Base-by-base conservation (phyloP, 2,888 invertebrate genomes). In the Myopa tessellatipennis region DNA sequence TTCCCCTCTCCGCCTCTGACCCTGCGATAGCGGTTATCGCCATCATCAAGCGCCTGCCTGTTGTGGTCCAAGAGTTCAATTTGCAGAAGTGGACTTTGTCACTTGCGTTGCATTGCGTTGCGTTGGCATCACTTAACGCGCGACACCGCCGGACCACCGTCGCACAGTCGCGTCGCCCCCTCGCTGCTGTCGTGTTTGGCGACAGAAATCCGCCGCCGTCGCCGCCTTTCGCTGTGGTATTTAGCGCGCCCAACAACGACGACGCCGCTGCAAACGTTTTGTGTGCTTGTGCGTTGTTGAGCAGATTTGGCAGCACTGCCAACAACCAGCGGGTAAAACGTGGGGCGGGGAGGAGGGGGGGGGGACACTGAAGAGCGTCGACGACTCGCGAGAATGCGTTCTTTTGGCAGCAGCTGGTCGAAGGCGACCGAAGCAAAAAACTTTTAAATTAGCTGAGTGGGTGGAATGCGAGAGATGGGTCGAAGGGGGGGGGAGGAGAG, bases 11-110 rank as follows among this genome's bases (percentile, higher is more conserved):
- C 26, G 26, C 26, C 26, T 26, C 26, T 4, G 18, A 16, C 60
- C 38, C 0, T 18, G 26, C 18, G 40, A 60, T 36, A n/a, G 34
- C n/a, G 10, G 36, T 26, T 4, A 14, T 55, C 65, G 38, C 58
- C 67, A 52, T 18, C 55, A 4, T 6, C 16, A 14, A 65, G 38
- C 40, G 69, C 45, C 52, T 50, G 63, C 45, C n/a, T 40, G 58
- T n/a, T 67, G 55, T 68, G 68, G 74, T 75, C 68, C 75, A 75
- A 69, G 68, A 75, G 75, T 75, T 75, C 75, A 75, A 69, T 69
- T 75, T 68, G 50, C 58, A 38, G 12, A 36, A 67, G 68, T 68
- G 75, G 75, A 75, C 69, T 75, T 75, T 75, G 75, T 75, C 75
- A 75, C 61, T 61, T 61, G 45, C 45, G 2, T 45, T 45, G 45